A percentile compares a stretch with the other conserved stretches of the same genome.
Evolutionary conservation across 2,797 vertebrate genomes (phyloP).

Genomic region (Lithobates sylvaticus): DNA sequence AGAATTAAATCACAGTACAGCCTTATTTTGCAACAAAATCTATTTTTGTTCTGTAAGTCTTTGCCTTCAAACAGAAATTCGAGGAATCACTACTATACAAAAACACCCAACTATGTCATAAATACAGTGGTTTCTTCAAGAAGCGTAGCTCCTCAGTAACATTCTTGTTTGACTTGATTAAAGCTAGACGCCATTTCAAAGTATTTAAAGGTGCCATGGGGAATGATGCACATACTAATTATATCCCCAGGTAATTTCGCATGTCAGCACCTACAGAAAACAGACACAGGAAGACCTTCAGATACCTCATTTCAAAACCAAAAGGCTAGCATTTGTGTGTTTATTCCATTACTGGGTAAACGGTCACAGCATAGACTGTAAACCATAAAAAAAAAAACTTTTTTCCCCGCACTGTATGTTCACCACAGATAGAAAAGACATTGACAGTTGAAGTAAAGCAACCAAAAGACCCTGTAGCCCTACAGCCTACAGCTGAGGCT

Average conservation of each 20-base stretch:
- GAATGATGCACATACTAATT: background rate
- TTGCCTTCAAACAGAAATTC: too few relatives aligned
- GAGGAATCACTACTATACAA: too few relatives aligned
- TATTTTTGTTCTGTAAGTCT: too few relatives aligned
- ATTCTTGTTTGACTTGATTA: background rate
- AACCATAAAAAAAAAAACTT: background rate
- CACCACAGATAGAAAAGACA: background rate
- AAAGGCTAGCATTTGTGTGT: background rate
- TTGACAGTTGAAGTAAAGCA: background rate
- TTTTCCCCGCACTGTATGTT: background rate
- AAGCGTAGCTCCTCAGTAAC: background rate
- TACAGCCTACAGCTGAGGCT: background rate
- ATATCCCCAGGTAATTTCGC: background rate
- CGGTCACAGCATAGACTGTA: background rate
- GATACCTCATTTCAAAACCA: constrained; percentile 9
- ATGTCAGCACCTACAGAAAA: background rate
- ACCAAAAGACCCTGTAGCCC: background rate
- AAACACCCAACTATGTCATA: too few relatives aligned
- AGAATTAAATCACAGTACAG: too few relatives aligned
- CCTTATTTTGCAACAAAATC: too few relatives aligned
- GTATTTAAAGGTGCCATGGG: background rate
- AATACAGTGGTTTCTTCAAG: too few relatives aligned
- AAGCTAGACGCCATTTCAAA: background rate
- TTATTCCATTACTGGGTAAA: constrained; percentile 4
- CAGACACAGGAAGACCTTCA: constrained; percentile 17